Base-by-base conservation (phyloP, 2,113 vertebrate genomes). In the Nesoenas mayeri region DNA sequence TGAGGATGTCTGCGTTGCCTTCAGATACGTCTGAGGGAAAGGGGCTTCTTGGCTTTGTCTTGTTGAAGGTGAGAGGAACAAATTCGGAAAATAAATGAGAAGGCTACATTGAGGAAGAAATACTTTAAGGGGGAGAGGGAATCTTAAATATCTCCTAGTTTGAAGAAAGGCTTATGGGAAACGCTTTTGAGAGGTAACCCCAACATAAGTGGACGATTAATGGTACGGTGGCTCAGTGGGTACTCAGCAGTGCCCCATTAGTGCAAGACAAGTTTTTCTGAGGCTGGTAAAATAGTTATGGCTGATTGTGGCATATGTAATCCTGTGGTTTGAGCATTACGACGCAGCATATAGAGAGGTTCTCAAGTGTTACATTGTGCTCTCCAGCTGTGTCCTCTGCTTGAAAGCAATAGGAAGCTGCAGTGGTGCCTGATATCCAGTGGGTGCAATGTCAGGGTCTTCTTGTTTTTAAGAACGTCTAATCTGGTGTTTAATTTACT, bases 201-300 rank as follows among this genome's bases (percentile, higher is more conserved):
- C 1, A 32, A 9, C 0, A 0, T 36, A 28, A 82, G 32, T 8
- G 40, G 29, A 15, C 28, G 53, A 34, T 85, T 42, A 18, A 16
- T 22, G 70, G 36, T 12, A 12, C 3, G 1, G 31, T 4, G 54
- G 32, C 0, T 0, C 14, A 44, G 44, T 15, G 56, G 2, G 5
- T 31, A 10, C 28, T 48, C 0, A 0, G 8, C 0, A 0, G n/a
- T 11, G 84, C 62, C 57, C 38, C 0, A 0, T 7, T 70, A 18
- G 11, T n/a, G 18, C 3, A 1, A 38, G 53, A 42, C 0, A 0
- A 75, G 53, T 51, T 75, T 84, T 67, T 29, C 28, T 19, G 40
- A 58, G 77, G 22, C 72, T 69, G 70, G 14, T 50, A 24, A 40
- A 70, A 22, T 3, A 36, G 67, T n/a, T 44, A 47, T 5, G 40